Evolutionary conservation across 2,113 vertebrate species (phyloP).

Genomic region (Seriola rivoliana): DNA sequence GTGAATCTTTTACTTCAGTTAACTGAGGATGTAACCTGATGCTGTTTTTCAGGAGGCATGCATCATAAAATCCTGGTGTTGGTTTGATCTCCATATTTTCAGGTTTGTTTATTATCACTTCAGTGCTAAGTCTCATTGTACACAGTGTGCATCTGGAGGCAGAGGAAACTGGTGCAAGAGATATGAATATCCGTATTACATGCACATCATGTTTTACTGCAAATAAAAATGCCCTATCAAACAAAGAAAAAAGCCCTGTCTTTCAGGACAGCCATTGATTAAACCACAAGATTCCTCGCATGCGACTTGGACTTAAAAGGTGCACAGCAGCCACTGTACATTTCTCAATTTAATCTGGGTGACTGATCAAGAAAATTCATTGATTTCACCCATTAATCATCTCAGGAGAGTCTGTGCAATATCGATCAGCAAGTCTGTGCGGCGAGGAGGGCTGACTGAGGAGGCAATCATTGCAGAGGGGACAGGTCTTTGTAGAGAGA

Average conservation of each 20-base stretch:
- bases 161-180: not conserved
- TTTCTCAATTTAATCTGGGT: conserved; percentile 57
- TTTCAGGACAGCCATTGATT: conserved; percentile 28
- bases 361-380: conserved; percentile 60
- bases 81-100: not conserved
- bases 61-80: not conserved
- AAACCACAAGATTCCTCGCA: conserved; percentile 23
- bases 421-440: conserved; percentile 46
- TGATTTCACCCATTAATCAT: conserved; percentile 69
- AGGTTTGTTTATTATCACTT: not conserved
- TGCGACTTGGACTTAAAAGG: not conserved
- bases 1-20: not conserved
- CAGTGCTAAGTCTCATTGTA: not conserved
- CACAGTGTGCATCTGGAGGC: not conserved
- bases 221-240: conserved; percentile 15
- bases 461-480: conserved; percentile 49
- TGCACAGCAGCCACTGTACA: conserved; percentile 2
- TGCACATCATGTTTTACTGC: conserved; percentile 2
- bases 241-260: conserved; percentile 19
- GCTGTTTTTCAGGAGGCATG: not conserved
- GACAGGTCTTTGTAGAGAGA: conserved; percentile 43
- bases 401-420: conserved; percentile 52
- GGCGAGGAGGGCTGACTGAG: conserved; percentile 35
- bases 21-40: not conserved
- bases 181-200: not conserved